Base-by-base conservation (phyloP, 2,888 invertebrate genomes). In the Epiblema foenella region DNA sequence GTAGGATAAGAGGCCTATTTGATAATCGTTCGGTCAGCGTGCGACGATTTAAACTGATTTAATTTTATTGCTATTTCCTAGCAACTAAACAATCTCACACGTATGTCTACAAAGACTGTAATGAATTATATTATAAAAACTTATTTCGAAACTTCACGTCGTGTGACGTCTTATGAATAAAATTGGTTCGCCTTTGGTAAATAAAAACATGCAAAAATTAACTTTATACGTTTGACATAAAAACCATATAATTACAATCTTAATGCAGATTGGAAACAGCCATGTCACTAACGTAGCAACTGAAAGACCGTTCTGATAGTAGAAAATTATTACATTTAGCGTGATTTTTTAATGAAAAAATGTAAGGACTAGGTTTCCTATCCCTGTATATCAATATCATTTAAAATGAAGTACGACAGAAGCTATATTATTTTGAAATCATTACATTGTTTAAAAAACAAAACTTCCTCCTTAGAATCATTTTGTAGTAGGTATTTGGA, bases 21-120 rank as follows among this genome's bases (percentile, higher is more conserved):
- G 29, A 68, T 60, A 54, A 54, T 56, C 10, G 54, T 37, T 59
- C 33, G 65, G 59, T 33, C 42, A 64, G 54, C 54, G 39, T 64
- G 52, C 39, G 24, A 49, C 20, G 18, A 39, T 9, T 39, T n/a
- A 24, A 64, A 39, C 10, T 24, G 37, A n/a, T 64, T 33, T 37
- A n/a, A 52, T 39, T 33, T 37, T 20, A 52, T 39, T 64, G 20
- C 39, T 54, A 64, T 39, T 60, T 20, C 8, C 5, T 42, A 64
- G 52, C 64, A 54, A 63, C 15, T 52, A 20, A 52, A 54, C n/a
- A 63, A 18, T 37, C 64, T 52, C 24, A 24, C 52, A 37, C 24
- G 37, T 39, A 20, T 54, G 39, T 54, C 64, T 54, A 54, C 39
- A 17, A 54, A 39, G 64, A n/a, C 24, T 24, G 24, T 24, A 24